A percentile compares a stretch with the other conserved stretches of the same genome.
These are phyloP conservation scores for Holothuria glaberrima DNA, from an alignment of 35 echinoderm and acorn worm genomes.

Conservation along the genomic window DNA sequence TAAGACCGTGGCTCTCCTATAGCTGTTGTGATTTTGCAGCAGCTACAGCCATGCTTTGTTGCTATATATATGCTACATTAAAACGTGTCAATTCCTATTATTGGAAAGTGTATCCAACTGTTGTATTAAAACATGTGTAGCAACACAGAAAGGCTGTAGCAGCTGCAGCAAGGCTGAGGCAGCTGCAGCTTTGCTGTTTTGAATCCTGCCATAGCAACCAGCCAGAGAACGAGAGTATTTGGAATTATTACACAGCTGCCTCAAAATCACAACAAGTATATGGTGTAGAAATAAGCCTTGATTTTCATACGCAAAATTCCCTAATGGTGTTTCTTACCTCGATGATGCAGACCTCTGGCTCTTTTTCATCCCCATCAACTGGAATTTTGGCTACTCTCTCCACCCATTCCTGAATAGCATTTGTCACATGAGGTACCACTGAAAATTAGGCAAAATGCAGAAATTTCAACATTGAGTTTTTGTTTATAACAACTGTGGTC, in stretches of 20 bases:
- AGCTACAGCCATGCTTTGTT: too few relatives aligned
- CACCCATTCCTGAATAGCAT: slow-evolving; percentile 99
- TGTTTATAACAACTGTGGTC: too few relatives aligned
- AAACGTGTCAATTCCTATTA: too few relatives aligned
- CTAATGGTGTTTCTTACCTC: slow-evolving; percentile 67
- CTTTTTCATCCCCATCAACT: slow-evolving; percentile 87
- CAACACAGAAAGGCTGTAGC: too few relatives aligned
- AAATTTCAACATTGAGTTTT: too few relatives aligned
- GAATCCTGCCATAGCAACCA: not conserved
- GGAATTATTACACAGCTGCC: not conserved
- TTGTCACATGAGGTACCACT: slow-evolving; percentile 98
- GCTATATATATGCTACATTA: too few relatives aligned
- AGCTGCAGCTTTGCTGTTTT: too few relatives aligned
- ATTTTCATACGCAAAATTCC: not conserved
- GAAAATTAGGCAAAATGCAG: not conserved
- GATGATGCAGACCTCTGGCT: slow-evolving; percentile 98
- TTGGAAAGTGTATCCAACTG: too few relatives aligned
- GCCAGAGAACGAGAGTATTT: not conserved
- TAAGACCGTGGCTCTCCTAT: too few relatives aligned
- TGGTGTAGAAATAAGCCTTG: not conserved
- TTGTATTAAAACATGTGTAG: too few relatives aligned
- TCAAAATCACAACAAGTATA: not conserved
- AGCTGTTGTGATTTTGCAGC: too few relatives aligned
- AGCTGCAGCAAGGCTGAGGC: too few relatives aligned
- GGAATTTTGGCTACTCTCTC: slow-evolving; percentile 92